phyloP scores from a whole-genome alignment of 2,113 vertebrate species.

The Oxyruncus cristatus region DNA sequence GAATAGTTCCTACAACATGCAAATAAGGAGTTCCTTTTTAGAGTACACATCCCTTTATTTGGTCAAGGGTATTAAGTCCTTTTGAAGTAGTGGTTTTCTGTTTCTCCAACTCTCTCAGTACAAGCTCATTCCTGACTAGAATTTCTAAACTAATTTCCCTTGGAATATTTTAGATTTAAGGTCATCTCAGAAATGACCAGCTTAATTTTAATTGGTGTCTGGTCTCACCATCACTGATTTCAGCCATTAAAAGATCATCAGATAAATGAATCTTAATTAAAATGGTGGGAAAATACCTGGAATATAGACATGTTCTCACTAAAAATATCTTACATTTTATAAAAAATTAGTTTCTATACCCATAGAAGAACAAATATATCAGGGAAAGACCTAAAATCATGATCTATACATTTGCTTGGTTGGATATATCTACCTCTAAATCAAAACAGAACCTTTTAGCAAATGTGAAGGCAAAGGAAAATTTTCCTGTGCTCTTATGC shows the following conservation, averaged over 20 bases:
- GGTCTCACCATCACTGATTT: neutral
- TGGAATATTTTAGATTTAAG: neutral
- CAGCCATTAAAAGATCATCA: neutral
- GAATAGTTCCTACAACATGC: neutral
- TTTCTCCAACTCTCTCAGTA: neutral
- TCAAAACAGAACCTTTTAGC: neutral
- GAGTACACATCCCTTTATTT: neutral
- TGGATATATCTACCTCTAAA: neutral
- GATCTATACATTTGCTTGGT: neutral
- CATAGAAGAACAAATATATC: neutral
- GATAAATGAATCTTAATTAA: neutral
- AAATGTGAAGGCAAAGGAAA: neutral
- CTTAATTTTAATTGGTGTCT: neutral
- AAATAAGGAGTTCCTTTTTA: neutral
- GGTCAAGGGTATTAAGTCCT: neutral
- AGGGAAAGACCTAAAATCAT: neutral
- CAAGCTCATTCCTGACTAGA: neutral
- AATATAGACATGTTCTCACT: neutral
- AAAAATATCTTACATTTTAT: neutral
- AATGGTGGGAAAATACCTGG: neutral
- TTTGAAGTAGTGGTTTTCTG: neutral
- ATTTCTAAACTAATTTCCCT: neutral
- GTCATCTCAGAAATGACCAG: neutral
- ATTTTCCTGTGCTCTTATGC: neutral
- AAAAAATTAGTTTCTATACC: neutral